Conservation (phyloP, 2,888 invertebrate species). For the Aquatica leii region DNA sequence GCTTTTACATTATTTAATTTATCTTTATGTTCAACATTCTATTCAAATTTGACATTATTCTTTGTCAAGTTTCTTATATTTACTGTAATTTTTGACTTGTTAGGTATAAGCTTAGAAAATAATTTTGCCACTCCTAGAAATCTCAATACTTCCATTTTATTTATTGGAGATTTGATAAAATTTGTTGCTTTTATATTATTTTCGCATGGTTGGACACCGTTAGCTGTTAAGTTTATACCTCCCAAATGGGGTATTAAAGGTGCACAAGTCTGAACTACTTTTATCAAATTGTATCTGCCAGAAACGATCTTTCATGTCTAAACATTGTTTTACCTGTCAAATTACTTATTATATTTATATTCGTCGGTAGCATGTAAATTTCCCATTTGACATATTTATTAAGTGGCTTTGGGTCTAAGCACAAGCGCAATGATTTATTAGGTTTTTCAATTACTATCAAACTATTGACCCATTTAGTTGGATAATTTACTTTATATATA, state of each 20-base stretch:
- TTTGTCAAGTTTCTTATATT: background rate
- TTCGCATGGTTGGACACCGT: conserved; percentile 19
- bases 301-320: conserved; percentile 29
- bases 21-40: background rate
- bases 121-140: too few species aligned
- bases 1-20: background rate
- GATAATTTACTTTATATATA: too few species aligned
- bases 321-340: conserved; percentile 29
- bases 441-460: background rate
- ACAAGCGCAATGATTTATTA: conserved; percentile 5
- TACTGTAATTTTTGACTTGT: background rate
- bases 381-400: conserved; percentile 28
- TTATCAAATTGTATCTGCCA: conserved; percentile 29
- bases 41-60: background rate
- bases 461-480: background rate
- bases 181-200: too few species aligned
- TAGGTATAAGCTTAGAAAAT: background rate
- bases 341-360: conserved; percentile 34
- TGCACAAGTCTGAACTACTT: conserved; percentile 31
- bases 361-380: conserved; percentile 30
- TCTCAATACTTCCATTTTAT: background rate
- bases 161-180: background rate
- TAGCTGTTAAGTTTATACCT: conserved; percentile 30
- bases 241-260: conserved; percentile 37
- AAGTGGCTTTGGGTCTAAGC: conserved; percentile 26